phyloP scores from a whole-genome alignment of 2,888 invertebrate genomes.

The Agrenia bidenticulata region DNA sequence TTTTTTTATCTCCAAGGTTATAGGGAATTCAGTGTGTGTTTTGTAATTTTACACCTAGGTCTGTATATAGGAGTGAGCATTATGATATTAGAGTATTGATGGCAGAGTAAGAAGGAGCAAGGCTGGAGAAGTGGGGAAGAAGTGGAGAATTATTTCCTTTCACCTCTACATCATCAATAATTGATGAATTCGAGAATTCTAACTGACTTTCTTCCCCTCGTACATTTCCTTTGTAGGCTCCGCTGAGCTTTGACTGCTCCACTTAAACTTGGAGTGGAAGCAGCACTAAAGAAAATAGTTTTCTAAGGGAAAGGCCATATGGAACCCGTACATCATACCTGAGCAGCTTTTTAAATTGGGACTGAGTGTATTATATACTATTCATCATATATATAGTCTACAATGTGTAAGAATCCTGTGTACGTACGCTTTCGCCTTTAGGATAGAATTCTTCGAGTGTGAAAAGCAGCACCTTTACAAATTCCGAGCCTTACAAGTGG shows the following conservation, averaged over 20 bases:
- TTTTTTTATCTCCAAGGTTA: neutral
- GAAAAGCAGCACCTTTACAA: conserved; percentile 7
- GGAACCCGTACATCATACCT: neutral
- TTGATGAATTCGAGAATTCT: conserved; percentile 36
- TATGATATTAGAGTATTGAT: neutral
- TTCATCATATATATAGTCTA: no score
- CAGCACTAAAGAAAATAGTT: conserved; percentile 4
- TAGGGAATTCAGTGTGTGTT: no score
- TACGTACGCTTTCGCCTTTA: neutral
- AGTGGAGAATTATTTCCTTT: conserved; percentile 34
- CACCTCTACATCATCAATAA: conserved; percentile 38
- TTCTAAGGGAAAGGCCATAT: conserved; percentile 8
- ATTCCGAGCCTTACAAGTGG: neutral
- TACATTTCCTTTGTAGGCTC: conserved; percentile 11
- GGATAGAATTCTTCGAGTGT: conserved; percentile 5
- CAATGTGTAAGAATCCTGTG: no score
- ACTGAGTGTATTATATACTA: no score
- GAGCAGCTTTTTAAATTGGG: conserved; percentile 4
- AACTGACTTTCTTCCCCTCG: conserved; percentile 3
- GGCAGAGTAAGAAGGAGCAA: neutral
- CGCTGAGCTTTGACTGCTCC: conserved; percentile 2
- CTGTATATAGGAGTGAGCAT: neutral
- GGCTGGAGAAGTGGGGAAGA: neutral
- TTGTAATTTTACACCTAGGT: no score
- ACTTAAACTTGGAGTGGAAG: conserved; percentile 7